Base-by-base conservation (phyloP, 2,113 vertebrate genomes). In the Ammodytes marinus region DNA sequence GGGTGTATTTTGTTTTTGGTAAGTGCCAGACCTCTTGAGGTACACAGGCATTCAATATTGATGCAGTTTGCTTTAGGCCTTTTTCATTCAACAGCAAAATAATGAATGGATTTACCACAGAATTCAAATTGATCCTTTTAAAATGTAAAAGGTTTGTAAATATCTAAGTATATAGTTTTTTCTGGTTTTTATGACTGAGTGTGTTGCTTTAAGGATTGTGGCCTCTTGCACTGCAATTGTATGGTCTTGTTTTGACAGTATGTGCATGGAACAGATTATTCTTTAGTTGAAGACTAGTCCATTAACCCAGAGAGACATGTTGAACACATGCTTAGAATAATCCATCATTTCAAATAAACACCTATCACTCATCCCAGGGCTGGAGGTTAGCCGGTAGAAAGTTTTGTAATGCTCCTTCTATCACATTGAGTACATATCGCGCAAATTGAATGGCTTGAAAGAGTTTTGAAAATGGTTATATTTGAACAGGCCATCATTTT, bases 11-110 rank as follows among this genome's bases (percentile, higher is more conserved):
- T 85, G 84, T 84, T 86, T 88, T 84, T 77, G 63, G 43, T 74
- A 80, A 84, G 83, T 69, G 79, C 61, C 85, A 85, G 81, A 66
- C 80, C 84, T 78, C 88, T 78, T 0, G 67, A 85, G 81, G 86
- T 67, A 57, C 53, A 46, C 49, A 47, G 42, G 57, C 85, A 81
- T 78, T 60, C 73, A 86, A 58, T 88, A 88, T 85, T 83, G 60
- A 90, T 79, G 78, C 6, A 6, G 63, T 88, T 86, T 74, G 81
- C 81, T 55, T n/a, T 52, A 58, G 64, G 70, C 58, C 17, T 66
- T 76, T 19, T 66, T 71, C 39, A 88, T 84, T 90, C 77, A 82
- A 61, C 52, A 42, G 69, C 12, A 43, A 63, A 85, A 80, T 78
- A 74, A 70, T 55, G 13, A 27, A 57, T 55, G 50, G 73, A 71